phyloP scores from a whole-genome alignment of 2,113 vertebrate species.

The Panthera uncia region DNA sequence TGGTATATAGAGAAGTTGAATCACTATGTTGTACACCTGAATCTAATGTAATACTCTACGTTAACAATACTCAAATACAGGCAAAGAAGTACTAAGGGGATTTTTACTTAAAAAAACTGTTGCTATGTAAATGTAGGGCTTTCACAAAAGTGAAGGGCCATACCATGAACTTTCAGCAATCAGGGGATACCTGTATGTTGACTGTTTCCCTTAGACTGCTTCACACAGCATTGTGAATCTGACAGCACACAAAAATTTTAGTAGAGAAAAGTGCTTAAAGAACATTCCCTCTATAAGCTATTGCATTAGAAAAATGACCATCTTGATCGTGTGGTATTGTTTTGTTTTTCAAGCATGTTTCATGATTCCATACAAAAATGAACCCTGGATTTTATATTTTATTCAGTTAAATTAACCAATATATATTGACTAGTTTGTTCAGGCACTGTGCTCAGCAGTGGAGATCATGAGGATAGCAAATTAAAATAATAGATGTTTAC shows the following conservation, averaged over 20 bases:
- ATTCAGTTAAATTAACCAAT: not conserved
- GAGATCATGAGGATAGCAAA: not conserved
- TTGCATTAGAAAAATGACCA: not conserved
- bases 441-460: not conserved
- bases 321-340: not conserved
- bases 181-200: not conserved
- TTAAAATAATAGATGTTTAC: not conserved
- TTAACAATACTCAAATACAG: too few relatives aligned
- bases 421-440: not conserved
- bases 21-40: too few relatives aligned
- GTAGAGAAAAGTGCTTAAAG: not conserved
- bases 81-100: not conserved
- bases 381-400: not conserved
- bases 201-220: not conserved
- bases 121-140: not conserved
- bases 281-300: not conserved
- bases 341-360: not conserved
- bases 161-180: not conserved
- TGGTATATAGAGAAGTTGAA: too few relatives aligned
- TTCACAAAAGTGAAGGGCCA: not conserved
- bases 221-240: slow-evolving; percentile 26
- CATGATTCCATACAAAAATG: not conserved
- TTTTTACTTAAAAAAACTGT: not conserved
- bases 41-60: too few relatives aligned
- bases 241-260: not conserved